phyloP scores from a whole-genome alignment of 2,797 vertebrate genomes.

The Falco biarmicus region DNA sequence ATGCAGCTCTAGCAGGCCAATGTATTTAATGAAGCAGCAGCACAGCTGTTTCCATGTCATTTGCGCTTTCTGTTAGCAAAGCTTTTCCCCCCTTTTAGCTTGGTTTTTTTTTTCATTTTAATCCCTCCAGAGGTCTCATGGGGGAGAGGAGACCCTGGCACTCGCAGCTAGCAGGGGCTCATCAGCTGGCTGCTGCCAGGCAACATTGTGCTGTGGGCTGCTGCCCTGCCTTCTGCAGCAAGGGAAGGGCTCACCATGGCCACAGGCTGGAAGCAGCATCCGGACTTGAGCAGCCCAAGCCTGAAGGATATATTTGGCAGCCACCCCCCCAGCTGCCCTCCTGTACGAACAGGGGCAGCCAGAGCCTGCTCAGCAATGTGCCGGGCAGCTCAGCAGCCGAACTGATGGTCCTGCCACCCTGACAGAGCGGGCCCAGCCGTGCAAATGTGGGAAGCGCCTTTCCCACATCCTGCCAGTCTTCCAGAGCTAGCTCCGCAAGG shows the following conservation, averaged over 20 bases:
- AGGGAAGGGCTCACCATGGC: not conserved
- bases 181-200: not conserved
- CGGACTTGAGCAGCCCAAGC: not conserved
- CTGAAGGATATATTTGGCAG: not conserved
- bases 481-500: not conserved
- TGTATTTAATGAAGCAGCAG: not conserved
- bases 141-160: accelerated
- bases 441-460: not conserved
- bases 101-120: not conserved
- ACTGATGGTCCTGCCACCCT: not conserved
- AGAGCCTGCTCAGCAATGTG: accelerated
- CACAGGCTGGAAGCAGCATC: not conserved
- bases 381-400: accelerated
- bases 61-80: not conserved
- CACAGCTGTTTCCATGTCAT: not conserved
- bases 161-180: not conserved
- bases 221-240: not conserved
- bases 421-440: not conserved
- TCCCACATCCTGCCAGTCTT: not conserved
- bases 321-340: accelerated
- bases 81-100: too few relatives aligned
- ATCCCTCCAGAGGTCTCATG: not conserved
- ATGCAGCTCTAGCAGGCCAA: not conserved
- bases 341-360: not conserved
- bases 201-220: accelerated